Conservation (phyloP, 2,797 vertebrate species). For the Xiphorhynchus erythropygius region DNA sequence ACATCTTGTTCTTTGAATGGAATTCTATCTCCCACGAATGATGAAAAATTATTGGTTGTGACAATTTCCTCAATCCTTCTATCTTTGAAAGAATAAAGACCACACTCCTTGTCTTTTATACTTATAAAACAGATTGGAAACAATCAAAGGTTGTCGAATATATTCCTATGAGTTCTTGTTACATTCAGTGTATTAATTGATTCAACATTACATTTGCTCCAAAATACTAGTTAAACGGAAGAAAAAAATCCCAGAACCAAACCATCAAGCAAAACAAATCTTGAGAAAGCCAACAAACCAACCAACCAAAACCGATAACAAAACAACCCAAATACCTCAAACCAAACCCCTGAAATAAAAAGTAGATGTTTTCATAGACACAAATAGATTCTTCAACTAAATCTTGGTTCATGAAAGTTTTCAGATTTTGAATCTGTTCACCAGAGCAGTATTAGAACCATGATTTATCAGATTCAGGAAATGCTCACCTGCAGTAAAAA, state of each 20-base stretch:
- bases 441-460: not conserved
- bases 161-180: not conserved
- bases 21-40: not conserved
- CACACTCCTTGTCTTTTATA: not conserved
- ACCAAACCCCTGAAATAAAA: not conserved
- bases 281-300: not conserved
- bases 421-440: not conserved
- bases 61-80: not conserved
- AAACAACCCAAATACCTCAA: not conserved
- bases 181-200: not conserved
- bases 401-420: not conserved
- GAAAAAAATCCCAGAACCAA: not conserved
- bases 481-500: not conserved
- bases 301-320: not conserved
- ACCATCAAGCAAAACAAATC: not conserved
- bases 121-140: not conserved
- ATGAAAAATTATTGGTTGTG: not conserved
- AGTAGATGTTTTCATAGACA: not conserved
- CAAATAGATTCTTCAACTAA: not conserved
- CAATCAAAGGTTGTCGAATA: not conserved
- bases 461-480: not conserved
- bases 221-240: not conserved
- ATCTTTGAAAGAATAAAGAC: not conserved
- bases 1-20: not conserved
- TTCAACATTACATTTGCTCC: not conserved